Evolutionary conservation across 2,113 vertebrate species (phyloP).

Genomic region (Cheilinus undulatus): DNA sequence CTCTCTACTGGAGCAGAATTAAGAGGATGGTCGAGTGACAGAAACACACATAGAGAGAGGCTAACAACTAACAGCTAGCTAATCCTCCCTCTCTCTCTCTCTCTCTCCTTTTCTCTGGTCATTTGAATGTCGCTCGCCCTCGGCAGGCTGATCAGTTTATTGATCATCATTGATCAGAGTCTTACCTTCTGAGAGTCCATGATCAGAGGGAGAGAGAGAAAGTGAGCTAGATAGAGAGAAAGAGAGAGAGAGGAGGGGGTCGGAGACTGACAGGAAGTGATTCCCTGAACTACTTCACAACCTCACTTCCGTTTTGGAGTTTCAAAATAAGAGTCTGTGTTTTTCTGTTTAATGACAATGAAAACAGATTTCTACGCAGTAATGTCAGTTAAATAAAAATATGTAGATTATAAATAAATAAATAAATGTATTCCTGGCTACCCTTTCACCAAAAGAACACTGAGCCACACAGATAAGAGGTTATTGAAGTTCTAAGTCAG

Average conservation of each 20-base stretch:
- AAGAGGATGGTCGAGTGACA: not conserved
- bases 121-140: not conserved
- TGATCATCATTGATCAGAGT: slow-evolving; percentile 10
- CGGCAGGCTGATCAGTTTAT: not conserved
- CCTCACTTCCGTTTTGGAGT: not conserved
- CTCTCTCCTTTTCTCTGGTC: not conserved
- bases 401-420: no score
- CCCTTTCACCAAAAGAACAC: no score
- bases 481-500: no score
- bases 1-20: slow-evolving; percentile 5
- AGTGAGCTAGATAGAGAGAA: not conserved
- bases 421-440: no score
- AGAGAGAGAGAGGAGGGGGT: no score
- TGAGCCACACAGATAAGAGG: no score
- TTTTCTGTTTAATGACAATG: no score
- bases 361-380: no score
- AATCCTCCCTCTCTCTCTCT: not conserved
- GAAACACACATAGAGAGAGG: not conserved
- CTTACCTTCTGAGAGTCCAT: slow-evolving; percentile 73
- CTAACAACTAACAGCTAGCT: slow-evolving; percentile 26
- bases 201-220: not conserved
- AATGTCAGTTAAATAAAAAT: no score
- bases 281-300: not conserved
- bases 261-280: slow-evolving; percentile 26
- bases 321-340: slow-evolving; percentile 28